Conservation (phyloP, 2,113 vertebrate species). For the Telmatochromis sp. region DNA sequence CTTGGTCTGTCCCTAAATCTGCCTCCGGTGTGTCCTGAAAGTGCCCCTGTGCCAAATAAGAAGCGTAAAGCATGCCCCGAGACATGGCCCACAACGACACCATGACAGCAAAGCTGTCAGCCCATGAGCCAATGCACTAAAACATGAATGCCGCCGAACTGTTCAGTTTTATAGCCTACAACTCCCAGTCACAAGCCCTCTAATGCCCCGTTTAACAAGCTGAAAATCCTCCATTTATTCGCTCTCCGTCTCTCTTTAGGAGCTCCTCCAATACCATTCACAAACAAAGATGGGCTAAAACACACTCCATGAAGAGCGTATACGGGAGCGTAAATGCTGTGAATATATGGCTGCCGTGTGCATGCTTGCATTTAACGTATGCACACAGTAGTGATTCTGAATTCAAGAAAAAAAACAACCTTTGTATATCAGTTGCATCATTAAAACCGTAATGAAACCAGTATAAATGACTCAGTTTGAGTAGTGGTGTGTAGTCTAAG, state of each 20-base stretch:
- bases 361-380: neutral
- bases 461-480: neutral
- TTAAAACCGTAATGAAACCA: neutral
- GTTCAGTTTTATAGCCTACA: conserved; percentile 66
- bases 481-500: neutral
- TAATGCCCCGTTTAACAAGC: conserved; percentile 71
- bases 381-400: neutral
- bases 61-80: conserved; percentile 48
- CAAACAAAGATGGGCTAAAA: conserved; percentile 44
- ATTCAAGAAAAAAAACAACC: neutral
- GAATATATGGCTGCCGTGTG: neutral
- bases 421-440: neutral
- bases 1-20: conserved; percentile 39
- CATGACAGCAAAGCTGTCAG: conserved; percentile 63
- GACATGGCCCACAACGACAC: conserved; percentile 43
- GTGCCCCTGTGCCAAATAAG: conserved; percentile 56
- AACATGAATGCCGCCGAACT: conserved; percentile 58
- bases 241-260: conserved; percentile 45
- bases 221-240: conserved; percentile 70
- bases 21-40: conserved; percentile 42
- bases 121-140: conserved; percentile 63
- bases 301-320: neutral
- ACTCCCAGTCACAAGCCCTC: conserved; percentile 65
- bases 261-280: conserved; percentile 48
- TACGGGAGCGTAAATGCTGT: neutral